Evolutionary conservation across 2,888 invertebrate genomes (phyloP), one percentile per base, ranked within the genome.

Genomic region (Calliopum simillimum): DNA sequence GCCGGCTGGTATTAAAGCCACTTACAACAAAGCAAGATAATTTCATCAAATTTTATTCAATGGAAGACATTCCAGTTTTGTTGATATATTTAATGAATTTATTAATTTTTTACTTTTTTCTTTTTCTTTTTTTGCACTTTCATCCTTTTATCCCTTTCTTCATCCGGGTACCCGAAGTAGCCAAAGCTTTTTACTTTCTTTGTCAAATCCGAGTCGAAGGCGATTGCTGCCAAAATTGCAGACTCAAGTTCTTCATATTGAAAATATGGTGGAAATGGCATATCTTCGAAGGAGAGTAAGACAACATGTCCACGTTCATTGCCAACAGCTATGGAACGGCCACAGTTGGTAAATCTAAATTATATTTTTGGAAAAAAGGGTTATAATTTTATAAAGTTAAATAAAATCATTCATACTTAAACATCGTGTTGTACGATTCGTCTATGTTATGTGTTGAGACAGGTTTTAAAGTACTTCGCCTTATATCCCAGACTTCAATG

Each of bases 401-500:
- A 49, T 16, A 8, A 19, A 49, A 12, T 16, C 21, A 56, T 23
- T 47, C 76, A 64, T 51, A 85, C 84, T 79, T 79, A 33, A 80
- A 79, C 3, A 78, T 78, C 0, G 84, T 84, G 53, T 79, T 78
- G 62, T 73, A 76, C 16, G 76, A 74, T 1, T 77, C 76, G 53
- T 81, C 79, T 3, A 73, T 74, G 0, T 79, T 79, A 4, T 46
- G 19, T 2, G 82, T 77, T 21, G 85, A 83, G 19, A 83, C 83
- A 8, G 94, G 93, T 65, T 89, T 89, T 72, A 93, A 89, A 1
- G 89, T 90, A 80, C 92, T 94, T 23, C 93, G 87, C 5, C 91
- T 90, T 11, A 95, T 86, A 82, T 95, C 94, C 95, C 95, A 95
- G 25, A 95, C 87, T 64, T 91, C 91, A 16, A 95, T 88, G 8